phyloP scores from a whole-genome alignment of 2,113 vertebrate species.

The Glaucidium brasilianum region DNA sequence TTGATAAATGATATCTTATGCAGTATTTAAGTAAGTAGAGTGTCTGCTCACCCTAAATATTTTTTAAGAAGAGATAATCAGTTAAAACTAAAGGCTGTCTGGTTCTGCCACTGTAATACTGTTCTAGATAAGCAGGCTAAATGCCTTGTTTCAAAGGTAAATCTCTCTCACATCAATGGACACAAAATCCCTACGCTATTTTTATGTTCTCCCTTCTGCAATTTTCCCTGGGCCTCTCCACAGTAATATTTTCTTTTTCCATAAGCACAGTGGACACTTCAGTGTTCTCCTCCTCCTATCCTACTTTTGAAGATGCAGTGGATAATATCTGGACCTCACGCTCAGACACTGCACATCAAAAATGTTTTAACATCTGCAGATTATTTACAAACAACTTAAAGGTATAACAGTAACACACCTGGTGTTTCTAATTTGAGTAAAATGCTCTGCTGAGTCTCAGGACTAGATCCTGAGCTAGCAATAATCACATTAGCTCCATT shows the following conservation, averaged over 20 bases:
- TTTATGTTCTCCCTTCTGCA: neutral
- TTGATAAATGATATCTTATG: neutral
- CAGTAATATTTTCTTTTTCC: neutral
- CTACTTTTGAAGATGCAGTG: neutral
- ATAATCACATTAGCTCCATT: neutral
- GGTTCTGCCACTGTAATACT: neutral
- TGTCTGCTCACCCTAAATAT: constrained; percentile 1
- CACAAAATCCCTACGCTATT: neutral
- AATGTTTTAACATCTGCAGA: neutral
- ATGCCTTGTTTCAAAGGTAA: neutral
- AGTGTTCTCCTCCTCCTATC: neutral
- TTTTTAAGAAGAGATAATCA: neutral
- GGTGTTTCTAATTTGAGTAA: neutral
- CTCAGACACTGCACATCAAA: neutral
- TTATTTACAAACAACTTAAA: neutral
- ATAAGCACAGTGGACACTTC: neutral
- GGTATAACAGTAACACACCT: neutral
- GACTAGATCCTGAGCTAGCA: neutral
- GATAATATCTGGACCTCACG: neutral
- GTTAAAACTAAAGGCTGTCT: neutral
- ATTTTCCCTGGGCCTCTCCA: neutral
- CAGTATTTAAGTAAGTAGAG: neutral
- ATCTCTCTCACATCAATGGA: neutral
- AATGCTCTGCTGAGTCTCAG: neutral
- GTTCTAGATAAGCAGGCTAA: neutral